Conservation (phyloP, 2,797 vertebrate genomes). For the Anabas testudineus region DNA sequence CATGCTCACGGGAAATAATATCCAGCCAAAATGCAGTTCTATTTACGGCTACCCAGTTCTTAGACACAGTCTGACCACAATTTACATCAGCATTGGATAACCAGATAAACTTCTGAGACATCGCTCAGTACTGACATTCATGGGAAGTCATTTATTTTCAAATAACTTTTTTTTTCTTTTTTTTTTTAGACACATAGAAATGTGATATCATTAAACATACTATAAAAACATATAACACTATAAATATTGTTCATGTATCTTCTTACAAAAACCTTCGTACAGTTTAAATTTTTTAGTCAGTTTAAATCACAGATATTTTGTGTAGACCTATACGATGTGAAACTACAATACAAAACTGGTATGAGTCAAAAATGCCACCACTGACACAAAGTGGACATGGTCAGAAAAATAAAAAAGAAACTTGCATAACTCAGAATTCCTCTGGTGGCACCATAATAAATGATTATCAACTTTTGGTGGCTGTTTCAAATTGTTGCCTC, state of each 20-base stretch:
- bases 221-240: constrained; percentile 84
- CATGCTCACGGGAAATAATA: constrained; percentile 81
- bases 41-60: constrained; percentile 59
- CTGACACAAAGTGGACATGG: constrained; percentile 52
- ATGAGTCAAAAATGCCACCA: constrained; percentile 68
- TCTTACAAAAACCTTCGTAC: constrained; percentile 85
- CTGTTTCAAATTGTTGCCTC: constrained; percentile 53
- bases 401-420: constrained; percentile 52
- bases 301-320: constrained; percentile 76
- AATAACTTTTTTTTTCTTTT: constrained; percentile 72
- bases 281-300: constrained; percentile 73
- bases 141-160: constrained; percentile 74
- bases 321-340: constrained; percentile 71
- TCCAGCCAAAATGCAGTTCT: constrained; percentile 76
- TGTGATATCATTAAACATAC: constrained; percentile 80
- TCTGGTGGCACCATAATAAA: constrained; percentile 62
- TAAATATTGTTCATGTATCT: constrained; percentile 85
- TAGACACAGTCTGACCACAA: constrained; percentile 57
- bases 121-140: constrained; percentile 77
- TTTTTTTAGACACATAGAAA: constrained; percentile 80
- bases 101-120: constrained; percentile 62
- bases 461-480: constrained; percentile 42
- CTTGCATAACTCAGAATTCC: constrained; percentile 63
- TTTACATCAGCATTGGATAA: constrained; percentile 73
- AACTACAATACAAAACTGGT: constrained; percentile 79